Conservation (phyloP, 2,113 vertebrate genomes). For the Ptilonorhynchus violaceus region DNA sequence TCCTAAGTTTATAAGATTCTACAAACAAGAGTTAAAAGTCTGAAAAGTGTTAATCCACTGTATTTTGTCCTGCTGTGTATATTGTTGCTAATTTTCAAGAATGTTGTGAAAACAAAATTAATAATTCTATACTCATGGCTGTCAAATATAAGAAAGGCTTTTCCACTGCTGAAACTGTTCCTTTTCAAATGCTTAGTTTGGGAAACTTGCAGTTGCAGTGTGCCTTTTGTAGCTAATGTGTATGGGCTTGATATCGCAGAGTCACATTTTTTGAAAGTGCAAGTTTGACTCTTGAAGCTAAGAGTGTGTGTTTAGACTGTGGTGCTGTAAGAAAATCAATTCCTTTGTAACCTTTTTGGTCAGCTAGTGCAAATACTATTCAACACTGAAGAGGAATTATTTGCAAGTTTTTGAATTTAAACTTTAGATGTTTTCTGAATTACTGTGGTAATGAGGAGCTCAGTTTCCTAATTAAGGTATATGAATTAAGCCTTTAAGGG, state of each 20-base stretch:
- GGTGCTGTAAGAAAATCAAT: neutral
- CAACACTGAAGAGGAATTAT: neutral
- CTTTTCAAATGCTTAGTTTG: neutral
- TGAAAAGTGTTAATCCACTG: neutral
- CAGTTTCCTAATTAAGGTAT: neutral
- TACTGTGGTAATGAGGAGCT: neutral
- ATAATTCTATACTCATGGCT: neutral
- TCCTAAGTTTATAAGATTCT: neutral
- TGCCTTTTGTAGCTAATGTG: neutral
- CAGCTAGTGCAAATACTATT: neutral
- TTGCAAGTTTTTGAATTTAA: neutral
- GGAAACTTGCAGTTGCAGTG: neutral
- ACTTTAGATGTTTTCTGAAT: neutral
- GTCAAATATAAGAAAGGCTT: neutral
- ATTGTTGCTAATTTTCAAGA: neutral
- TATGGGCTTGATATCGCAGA: neutral
- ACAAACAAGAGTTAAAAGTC: neutral
- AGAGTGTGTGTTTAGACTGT: neutral
- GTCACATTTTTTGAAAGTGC: accelerated
- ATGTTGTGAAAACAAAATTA: neutral
- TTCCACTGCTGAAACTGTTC: neutral
- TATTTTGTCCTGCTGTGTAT: neutral
- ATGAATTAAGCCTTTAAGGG: neutral
- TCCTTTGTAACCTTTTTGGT: neutral
- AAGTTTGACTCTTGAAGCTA: neutral